Evolutionary conservation across 2,888 invertebrate species (phyloP).

Genomic region (Brassicogethes aeneus): DNA sequence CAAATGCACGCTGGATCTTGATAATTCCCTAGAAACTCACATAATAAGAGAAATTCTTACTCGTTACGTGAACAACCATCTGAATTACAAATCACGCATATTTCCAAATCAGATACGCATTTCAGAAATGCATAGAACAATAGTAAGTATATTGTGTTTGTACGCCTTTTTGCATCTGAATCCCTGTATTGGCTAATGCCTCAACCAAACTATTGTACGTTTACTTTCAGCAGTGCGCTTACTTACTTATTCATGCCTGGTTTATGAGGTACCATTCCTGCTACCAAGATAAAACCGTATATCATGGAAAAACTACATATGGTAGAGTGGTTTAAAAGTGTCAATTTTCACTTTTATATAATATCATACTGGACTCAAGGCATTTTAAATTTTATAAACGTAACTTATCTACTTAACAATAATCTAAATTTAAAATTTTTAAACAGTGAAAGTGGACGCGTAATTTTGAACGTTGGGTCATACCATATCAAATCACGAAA

Average conservation of each 20-base stretch:
- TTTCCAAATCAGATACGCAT: conserved; percentile 21
- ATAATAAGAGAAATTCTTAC: conserved; percentile 23
- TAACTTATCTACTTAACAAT: no score
- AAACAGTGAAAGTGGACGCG: no score
- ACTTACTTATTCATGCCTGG: background rate
- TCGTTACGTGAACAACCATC: conserved; percentile 21
- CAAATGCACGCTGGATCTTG: conserved; percentile 27
- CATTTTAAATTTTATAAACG: no score
- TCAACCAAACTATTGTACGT: background rate
- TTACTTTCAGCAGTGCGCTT: background rate
- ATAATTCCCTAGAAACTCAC: conserved; percentile 14
- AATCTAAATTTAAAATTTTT: no score
- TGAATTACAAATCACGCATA: conserved; percentile 25
- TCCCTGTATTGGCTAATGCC: conserved; percentile 5
- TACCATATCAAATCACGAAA: no score
- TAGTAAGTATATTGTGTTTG: conserved; percentile 7
- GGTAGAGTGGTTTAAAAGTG: no score
- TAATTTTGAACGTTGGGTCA: no score
- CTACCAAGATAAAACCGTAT: no score
- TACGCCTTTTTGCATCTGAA: conserved; percentile 2
- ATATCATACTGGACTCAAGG: no score
- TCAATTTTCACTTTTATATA: no score
- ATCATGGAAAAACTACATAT: no score
- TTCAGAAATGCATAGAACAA: conserved; percentile 18
- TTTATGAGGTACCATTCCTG: background rate